Evolutionary conservation across 2,113 vertebrate species (phyloP), one percentile per base, ranked within the genome.

Genomic region (Trichomycterus rosablanca): DNA sequence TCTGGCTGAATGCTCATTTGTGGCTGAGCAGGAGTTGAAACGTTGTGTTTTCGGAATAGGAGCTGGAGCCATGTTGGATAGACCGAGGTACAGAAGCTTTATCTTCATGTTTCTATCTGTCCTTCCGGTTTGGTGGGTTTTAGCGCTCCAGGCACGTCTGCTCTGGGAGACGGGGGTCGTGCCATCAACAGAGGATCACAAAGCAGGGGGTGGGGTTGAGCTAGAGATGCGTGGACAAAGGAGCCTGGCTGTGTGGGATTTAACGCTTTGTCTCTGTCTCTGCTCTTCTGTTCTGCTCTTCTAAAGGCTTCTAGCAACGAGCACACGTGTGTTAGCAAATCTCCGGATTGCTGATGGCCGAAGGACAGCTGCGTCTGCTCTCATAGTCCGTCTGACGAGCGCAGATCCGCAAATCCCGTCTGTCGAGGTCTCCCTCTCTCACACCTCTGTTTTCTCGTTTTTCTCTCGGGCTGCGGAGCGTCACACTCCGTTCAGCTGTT

Each of bases 1-100:
- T 72, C 78, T 83, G 80, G 86, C 73, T 78, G 82, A 91, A 88
- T 86, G 84, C 85, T 89, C 86, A 87, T 88, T 89, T 88, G 84
- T 40, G 70, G 68, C 66, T 52, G 68, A 42, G 82, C 86, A 82
- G 76, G 73, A 80, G 82, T 66, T 61, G 81, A 84, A 83, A 80
- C 84, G 77, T 79, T 80, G 77, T 74, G 77, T 74, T 52, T 66
- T 66, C 45, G 51, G 57, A 62, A 67, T 70, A 74, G 76, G 79
- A 79, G 84, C 84, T 78, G 77, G 77, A 84, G 80, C 76, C 80
- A 79, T 82, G 76, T 70, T 74, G 34, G 48, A 86, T 81, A 58
- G 76, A 76, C 83, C 67, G 83, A 88, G 86, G 88, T 85, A 87
- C 70, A 76, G 71, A 71, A 61, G 82, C 69, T 80, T 48, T 53